Conservation (phyloP, 2,113 vertebrate species). For the Anhinga anhinga region DNA sequence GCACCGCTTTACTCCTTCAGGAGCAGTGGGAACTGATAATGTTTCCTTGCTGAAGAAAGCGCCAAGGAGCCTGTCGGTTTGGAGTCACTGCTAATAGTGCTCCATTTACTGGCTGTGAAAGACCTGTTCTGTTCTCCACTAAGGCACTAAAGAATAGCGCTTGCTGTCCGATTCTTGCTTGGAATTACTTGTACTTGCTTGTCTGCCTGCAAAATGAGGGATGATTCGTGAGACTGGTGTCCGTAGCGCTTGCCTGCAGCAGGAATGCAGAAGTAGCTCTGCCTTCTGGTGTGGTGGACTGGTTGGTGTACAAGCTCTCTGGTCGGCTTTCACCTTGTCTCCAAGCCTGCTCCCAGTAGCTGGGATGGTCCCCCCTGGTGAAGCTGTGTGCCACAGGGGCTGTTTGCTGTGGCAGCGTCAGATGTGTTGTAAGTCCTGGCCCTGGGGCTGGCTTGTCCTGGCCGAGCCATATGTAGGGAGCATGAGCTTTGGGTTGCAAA, state of each 20-base stretch:
- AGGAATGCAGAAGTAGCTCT: not conserved
- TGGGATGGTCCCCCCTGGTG: accelerated
- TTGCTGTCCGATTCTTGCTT: not conserved
- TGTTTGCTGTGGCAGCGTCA: not conserved
- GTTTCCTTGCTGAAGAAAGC: not conserved
- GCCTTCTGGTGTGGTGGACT: not conserved
- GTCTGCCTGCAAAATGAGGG: not conserved
- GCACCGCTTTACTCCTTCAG: accelerated
- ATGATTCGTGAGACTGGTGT: accelerated
- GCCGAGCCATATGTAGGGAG: accelerated
- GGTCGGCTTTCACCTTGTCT: not conserved
- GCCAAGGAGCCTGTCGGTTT: not conserved
- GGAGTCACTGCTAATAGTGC: not conserved
- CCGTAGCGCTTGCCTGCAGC: accelerated
- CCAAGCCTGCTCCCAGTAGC: not conserved
- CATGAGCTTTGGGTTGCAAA: not conserved
- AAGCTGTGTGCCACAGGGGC: not conserved
- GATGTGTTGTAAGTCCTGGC: not conserved
- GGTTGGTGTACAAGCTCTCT: accelerated
- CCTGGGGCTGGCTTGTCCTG: not conserved
- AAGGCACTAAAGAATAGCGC: not conserved
- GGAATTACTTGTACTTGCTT: not conserved
- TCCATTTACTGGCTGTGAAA: not conserved
- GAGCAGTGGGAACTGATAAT: accelerated
- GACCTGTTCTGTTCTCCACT: not conserved